A percentile compares a stretch with the other conserved stretches of the same genome.
Conservation (phyloP, 2,888 invertebrate genomes). For the Lepidonotus clava region DNA sequence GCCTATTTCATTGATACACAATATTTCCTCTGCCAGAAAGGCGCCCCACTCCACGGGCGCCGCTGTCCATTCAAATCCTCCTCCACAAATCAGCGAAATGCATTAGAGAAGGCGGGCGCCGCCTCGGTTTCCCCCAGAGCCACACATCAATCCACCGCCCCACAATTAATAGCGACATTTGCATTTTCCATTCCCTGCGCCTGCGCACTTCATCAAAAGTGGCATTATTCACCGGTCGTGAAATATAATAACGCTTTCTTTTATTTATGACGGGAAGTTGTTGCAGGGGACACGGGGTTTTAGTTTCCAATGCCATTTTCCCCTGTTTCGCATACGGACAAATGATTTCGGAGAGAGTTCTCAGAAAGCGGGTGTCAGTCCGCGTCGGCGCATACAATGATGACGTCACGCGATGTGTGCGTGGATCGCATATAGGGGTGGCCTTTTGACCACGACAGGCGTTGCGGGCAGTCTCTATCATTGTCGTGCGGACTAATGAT, state of each 20-base stretch:
- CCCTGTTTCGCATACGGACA: background rate
- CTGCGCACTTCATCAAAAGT: slow-evolving; percentile 46
- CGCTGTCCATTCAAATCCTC: slow-evolving; percentile 50
- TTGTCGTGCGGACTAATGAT: slow-evolving; percentile 19
- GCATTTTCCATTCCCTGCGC: slow-evolving; percentile 47
- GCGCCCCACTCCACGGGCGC: background rate
- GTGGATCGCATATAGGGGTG: background rate
- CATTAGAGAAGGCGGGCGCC: slow-evolving; percentile 47
- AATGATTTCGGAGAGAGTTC: slow-evolving; percentile 5
- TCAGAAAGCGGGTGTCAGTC: background rate
- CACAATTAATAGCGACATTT: slow-evolving; percentile 47
- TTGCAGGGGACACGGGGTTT: background rate
- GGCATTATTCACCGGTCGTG: slow-evolving; percentile 38
- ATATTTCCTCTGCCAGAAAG: slow-evolving; percentile 33
- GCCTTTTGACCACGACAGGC: background rate
- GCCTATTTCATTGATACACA: slow-evolving; percentile 44
- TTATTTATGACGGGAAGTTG: slow-evolving; percentile 50
- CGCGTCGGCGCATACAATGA: background rate
- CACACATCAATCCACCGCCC: slow-evolving; percentile 9
- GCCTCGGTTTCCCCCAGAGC: slow-evolving; percentile 12
- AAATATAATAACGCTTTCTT: slow-evolving; percentile 40
- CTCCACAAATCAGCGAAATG: slow-evolving; percentile 51
- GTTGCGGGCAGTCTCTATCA: too few relatives aligned
- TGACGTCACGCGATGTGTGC: slow-evolving; percentile 27
- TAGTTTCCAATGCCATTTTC: background rate